A percentile compares a stretch with the other conserved stretches of the same genome.
Evolutionary conservation across 1,140 invertebrate genomes (phyloP).

Genomic region (Lepidotrigona ventralis): DNA sequence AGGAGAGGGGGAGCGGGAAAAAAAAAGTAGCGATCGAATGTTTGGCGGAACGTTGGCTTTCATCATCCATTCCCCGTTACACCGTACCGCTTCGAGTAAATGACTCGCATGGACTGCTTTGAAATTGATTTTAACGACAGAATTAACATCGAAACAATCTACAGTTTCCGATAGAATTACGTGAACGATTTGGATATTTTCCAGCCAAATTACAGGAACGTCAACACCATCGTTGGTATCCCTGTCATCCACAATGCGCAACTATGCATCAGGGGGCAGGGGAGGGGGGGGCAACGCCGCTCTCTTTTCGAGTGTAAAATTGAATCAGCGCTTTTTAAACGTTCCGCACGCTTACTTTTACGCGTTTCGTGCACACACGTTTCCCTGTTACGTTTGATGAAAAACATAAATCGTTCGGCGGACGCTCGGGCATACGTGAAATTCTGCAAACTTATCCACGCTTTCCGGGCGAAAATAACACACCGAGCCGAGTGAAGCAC

Average conservation of each 20-base stretch:
- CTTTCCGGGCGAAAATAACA: neutral
- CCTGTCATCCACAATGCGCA: constrained; percentile 61
- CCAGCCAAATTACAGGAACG: constrained; percentile 65
- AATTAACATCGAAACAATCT: constrained; percentile 50
- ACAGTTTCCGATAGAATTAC: constrained; percentile 54
- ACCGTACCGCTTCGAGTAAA: constrained; percentile 6
- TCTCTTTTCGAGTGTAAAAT: constrained; percentile 65
- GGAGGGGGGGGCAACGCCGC: constrained; percentile 29
- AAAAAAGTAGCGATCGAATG: neutral
- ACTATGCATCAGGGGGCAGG: constrained; percentile 43
- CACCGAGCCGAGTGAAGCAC: neutral
- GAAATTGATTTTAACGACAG: constrained; percentile 38
- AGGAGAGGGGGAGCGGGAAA: neutral
- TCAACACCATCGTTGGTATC: constrained; percentile 61
- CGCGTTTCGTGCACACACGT: constrained; percentile 39
- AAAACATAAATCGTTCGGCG: constrained; percentile 35
- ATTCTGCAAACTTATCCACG: constrained; percentile 11
- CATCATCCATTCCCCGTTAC: neutral
- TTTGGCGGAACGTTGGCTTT: neutral
- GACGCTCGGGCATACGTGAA: neutral
- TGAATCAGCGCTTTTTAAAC: constrained; percentile 66
- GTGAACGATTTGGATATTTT: constrained; percentile 61
- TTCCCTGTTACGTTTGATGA: constrained; percentile 44
- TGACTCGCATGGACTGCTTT: constrained; percentile 7
- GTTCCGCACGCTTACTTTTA: constrained; percentile 52